A percentile compares a stretch with the other conserved stretches of the same genome.
phyloP scores from a whole-genome alignment of 2,113 vertebrate species.

The Oryzias javanicus region DNA sequence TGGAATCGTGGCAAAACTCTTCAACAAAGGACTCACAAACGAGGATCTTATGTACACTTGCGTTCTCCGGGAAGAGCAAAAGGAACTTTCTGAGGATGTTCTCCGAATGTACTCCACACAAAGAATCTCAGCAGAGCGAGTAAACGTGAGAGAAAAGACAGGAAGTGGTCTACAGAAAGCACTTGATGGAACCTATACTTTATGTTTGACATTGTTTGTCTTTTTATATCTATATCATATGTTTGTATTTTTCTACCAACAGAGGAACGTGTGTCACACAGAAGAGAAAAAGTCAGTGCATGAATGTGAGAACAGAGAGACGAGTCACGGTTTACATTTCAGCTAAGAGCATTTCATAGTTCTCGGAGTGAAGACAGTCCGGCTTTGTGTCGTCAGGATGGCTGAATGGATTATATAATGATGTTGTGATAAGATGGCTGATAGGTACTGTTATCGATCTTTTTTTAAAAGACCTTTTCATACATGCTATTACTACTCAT shows the following conservation, averaged over 20 bases:
- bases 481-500: conserved; percentile 73
- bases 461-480: conserved; percentile 62
- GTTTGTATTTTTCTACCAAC: conserved; percentile 80
- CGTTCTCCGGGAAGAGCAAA: conserved; percentile 8
- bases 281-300: conserved; percentile 44
- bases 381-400: conserved; percentile 14
- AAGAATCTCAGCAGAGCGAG: conserved; percentile 33
- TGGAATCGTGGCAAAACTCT: conserved; percentile 1
- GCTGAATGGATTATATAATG: conserved; percentile 36
- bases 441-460: conserved; percentile 78
- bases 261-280: conserved; percentile 49
- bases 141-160: background rate
- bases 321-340: conserved; percentile 23
- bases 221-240: conserved; percentile 68
- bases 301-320: conserved; percentile 60
- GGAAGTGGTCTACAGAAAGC: conserved; percentile 52
- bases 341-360: conserved; percentile 38
- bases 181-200: conserved; percentile 69
- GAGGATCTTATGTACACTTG: conserved; percentile 1
- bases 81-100: conserved; percentile 7
- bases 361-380: conserved; percentile 30
- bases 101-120: conserved; percentile 52
- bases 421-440: conserved; percentile 68
- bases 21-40: conserved; percentile 13
- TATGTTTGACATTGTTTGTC: conserved; percentile 67